These are phyloP conservation scores for Euphydryas editha DNA, from an alignment of 2,888 invertebrate species.

Conservation along the genomic window DNA sequence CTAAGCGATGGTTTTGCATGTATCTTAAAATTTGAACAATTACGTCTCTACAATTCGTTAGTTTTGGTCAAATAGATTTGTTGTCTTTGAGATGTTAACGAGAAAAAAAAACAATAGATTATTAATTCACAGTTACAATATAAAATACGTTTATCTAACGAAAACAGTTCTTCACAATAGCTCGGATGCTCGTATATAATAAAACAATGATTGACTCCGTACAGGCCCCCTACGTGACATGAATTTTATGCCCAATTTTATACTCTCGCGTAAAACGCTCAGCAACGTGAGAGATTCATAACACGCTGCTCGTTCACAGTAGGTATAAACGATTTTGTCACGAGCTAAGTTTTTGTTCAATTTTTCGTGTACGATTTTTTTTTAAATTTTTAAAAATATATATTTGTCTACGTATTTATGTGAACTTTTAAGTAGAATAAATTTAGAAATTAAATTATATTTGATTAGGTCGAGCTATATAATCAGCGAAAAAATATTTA, in stretches of 20 bases:
- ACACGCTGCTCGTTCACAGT: conserved; percentile 45
- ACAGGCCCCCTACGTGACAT: conserved; percentile 63
- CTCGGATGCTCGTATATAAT: conserved; percentile 55
- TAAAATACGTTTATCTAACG: conserved; percentile 24
- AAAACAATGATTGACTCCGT: conserved; percentile 80
- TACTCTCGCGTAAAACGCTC: conserved; percentile 65
- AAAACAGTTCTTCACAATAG: conserved; percentile 18
- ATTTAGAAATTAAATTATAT: background rate
- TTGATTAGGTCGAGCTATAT: too few species aligned
- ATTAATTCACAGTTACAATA: conserved; percentile 6
- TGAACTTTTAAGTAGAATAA: background rate
- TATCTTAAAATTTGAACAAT: too few species aligned
- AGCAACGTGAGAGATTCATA: conserved; percentile 72
- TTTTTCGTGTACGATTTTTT: conserved; percentile 29
- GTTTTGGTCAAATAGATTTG: too few species aligned
- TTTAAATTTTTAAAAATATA: conserved; percentile 27
- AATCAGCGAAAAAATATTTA: too few species aligned
- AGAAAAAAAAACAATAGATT: too few species aligned
- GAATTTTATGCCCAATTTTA: conserved; percentile 76
- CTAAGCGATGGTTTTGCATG: too few species aligned
- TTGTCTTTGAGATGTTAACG: too few species aligned
- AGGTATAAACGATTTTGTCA: conserved; percentile 45
- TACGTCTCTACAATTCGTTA: too few species aligned
- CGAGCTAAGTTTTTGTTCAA: conserved; percentile 35
- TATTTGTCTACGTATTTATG: conserved; percentile 4